Percentiles rank a stretch among this genome's conserved stretches.
These are phyloP conservation scores for Drosophila siamana DNA, from an alignment of 2,888 invertebrate species.

Conservation along the genomic window DNA sequence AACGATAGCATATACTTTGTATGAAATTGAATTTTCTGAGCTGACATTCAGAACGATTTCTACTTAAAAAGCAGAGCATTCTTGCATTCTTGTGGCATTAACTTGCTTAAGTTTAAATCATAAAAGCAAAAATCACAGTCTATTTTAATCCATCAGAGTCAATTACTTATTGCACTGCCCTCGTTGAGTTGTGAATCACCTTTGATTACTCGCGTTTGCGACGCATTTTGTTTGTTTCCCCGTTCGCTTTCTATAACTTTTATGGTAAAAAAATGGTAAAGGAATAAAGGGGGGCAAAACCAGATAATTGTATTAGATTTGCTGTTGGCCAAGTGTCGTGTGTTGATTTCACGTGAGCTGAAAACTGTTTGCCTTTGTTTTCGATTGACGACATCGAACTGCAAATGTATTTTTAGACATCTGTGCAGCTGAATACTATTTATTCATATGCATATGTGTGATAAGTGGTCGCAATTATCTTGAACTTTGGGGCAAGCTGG, in stretches of 20 bases:
- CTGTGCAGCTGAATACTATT: neutral
- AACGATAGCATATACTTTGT: neutral
- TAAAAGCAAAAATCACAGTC: too few species aligned
- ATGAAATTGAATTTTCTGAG: neutral
- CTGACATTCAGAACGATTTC: neutral
- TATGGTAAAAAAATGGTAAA: constrained; percentile 8
- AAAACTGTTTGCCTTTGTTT: constrained; percentile 30
- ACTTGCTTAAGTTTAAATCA: too few species aligned
- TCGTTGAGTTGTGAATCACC: constrained; percentile 22
- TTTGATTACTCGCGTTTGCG: constrained; percentile 26
- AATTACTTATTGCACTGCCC: neutral
- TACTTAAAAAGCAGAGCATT: neutral
- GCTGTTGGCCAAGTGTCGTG: constrained; percentile 13
- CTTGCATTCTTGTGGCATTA: neutral
- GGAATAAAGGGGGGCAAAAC: constrained; percentile 15
- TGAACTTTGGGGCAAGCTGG: constrained; percentile 28
- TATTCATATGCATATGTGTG: constrained; percentile 17
- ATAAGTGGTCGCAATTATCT: constrained; percentile 40
- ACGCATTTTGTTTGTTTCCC: constrained; percentile 43
- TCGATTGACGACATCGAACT: constrained; percentile 1
- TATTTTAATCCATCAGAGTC: neutral
- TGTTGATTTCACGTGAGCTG: constrained; percentile 22
- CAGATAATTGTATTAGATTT: constrained; percentile 35
- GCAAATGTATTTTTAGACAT: neutral
- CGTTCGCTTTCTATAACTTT: constrained; percentile 11